Evolutionary conservation across 2,113 vertebrate genomes (phyloP), one percentile per base, ranked within the genome.

Genomic region (Lipophrys pholis): DNA sequence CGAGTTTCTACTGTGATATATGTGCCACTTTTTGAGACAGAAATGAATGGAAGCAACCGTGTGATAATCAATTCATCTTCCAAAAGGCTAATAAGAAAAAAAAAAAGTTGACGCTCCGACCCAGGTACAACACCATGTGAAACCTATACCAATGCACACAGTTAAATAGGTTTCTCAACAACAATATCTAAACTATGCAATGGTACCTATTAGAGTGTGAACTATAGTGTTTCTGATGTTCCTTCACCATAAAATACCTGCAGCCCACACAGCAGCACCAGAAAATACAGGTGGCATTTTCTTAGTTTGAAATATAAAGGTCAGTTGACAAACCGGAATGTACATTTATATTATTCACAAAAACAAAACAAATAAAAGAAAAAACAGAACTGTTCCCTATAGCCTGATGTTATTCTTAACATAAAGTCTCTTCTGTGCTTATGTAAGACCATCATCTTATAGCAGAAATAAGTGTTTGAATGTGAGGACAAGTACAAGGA

Each of bases 401-500:
- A 45, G 60, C 10, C 30, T 21, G 11, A 45, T 42, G 61, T 53
- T 64, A 57, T 54, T n/a, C 39, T 56, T 8, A 39, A 40, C 0
- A 12, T 35, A 65, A 43, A 60, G 17, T 39, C 35, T 64, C 11
- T 14, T 45, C 42, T 5, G 35, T 6, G 7, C 7, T 43, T 61
- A 40, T 49, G 38, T 36, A 45, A 41, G 3, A 21, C 14, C 36
- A 56, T 50, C 15, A 48, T 43, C 21, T 65, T 8, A 58, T 10
- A 41, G 55, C 6, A 60, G 55, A 75, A 67, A 52, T 54, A 43
- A 55, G 62, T 14, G 14, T 30, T 49, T 51, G 57, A 16, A 42
- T 16, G 42, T 12, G 12, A 76, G 78, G 83, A 81, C 71, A 82
- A 74, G 71, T 38, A 7, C 46, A 60, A 84, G 73, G 77, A 77